Base-by-base conservation (phyloP, 2,888 invertebrate species). In the Tethea ocularis region DNA sequence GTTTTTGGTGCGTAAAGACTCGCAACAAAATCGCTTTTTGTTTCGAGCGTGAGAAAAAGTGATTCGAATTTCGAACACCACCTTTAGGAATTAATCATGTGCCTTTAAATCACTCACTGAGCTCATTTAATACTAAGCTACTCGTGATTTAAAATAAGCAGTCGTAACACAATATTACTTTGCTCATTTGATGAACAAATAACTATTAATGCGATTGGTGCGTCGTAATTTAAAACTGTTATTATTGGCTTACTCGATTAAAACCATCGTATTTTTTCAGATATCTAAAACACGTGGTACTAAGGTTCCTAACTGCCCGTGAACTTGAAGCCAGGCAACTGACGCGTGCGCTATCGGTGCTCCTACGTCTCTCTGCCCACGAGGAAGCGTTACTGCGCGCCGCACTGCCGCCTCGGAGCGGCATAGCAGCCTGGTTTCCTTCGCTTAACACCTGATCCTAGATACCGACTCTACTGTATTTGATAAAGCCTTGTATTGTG, bases 211-310 rank as follows among this genome's bases (percentile, higher is more conserved):
- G n/a, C n/a, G n/a, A n/a, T n/a, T n/a, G n/a, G n/a, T n/a, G 24
- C 24, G 24, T 24, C 6, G 8, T 29, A 7, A 7, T 4, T 7
- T 29, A 29, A 29, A 13, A 36, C 36, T 36, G 38, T 54, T 46
- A 8, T 51, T 52, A 15, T 24, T 15, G 13, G 23, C 13, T 22
- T 7, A 13, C n/a, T 51, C 11, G 0, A n/a, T n/a, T 22, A 95
- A 95, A 83, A 20, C 23, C 38, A 36, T 46, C 11, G 55, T 51
- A 17, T 22, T 11, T 0, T 59, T 58, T 0, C 78, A 92, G 92
- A 55, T 98, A 98, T 86, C 93, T 98, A 61, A 98, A 98, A 82
- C 98, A 98, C 90, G 98, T 98, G 66, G 95, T 98, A 64, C 96
- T 98, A 3, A 97, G 98, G 82, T 98, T 98, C 88, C 94, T 98